Evolutionary conservation across 2,113 vertebrate genomes (phyloP).

Genomic region (Cyphomyrus plagiostoma): DNA sequence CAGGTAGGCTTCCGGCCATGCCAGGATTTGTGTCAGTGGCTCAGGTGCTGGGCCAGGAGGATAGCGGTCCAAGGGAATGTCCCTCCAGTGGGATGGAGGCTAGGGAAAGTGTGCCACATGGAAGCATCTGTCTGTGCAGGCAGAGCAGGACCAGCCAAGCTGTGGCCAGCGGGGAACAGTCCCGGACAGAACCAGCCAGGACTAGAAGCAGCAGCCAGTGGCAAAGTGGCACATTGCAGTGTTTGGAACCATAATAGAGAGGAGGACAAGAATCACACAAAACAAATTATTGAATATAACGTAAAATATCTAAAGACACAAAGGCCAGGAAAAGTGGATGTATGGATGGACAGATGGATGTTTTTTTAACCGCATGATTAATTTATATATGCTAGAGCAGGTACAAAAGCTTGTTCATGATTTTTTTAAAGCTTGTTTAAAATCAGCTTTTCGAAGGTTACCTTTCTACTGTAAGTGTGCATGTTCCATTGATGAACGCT

Average conservation of each 20-base stretch:
- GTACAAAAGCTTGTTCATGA: not conserved
- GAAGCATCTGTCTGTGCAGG: not conserved
- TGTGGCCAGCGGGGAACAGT: not conserved
- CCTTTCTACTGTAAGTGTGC: not conserved
- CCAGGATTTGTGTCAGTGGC: not conserved
- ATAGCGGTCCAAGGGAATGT: not conserved
- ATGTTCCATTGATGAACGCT: not conserved
- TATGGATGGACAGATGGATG: not conserved
- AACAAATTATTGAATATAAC: not conserved
- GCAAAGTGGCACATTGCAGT: not conserved
- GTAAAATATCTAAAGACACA: not conserved
- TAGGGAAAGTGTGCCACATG: not conserved
- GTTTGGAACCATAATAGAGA: not conserved
- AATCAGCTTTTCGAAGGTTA: not conserved
- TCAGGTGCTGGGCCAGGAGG: not conserved
- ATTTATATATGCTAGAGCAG: not conserved
- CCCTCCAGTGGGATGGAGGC: not conserved
- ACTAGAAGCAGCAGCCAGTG: not conserved
- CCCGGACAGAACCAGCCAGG: not conserved
- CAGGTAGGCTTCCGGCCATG: not conserved
- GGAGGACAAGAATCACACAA: not conserved
- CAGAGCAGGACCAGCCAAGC: not conserved
- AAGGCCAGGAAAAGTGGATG: not conserved
- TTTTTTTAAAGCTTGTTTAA: not conserved
- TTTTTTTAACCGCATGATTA: not conserved